phyloP scores from a whole-genome alignment of 2,113 vertebrate genomes.

The Phoxinus phoxinus region DNA sequence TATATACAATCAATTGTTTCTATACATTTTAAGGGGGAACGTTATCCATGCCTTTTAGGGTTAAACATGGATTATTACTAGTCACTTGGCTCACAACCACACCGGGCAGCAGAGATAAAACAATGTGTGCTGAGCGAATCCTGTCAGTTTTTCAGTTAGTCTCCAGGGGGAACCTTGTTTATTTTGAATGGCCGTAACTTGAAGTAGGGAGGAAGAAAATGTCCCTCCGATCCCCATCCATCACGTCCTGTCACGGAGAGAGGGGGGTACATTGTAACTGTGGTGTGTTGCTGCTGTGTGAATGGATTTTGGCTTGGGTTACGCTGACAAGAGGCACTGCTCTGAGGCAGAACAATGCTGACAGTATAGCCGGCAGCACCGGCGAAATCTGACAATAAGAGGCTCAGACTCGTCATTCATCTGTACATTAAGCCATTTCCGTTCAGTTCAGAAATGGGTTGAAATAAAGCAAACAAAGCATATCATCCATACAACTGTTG shows the following conservation, averaged over 20 bases:
- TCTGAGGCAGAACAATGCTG: constrained; percentile 60
- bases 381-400: constrained; percentile 55
- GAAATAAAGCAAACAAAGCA: constrained; percentile 24
- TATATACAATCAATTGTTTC: not conserved
- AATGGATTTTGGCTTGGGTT: constrained; percentile 70
- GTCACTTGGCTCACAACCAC: constrained; percentile 54
- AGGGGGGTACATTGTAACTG: constrained; percentile 65
- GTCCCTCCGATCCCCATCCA: constrained; percentile 69
- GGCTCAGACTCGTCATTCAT: constrained; percentile 47
- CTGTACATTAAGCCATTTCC: constrained; percentile 37
- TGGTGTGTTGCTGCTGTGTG: constrained; percentile 65
- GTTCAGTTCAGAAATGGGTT: constrained; percentile 26
- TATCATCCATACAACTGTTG: not conserved
- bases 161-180: constrained; percentile 69
- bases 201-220: constrained; percentile 57
- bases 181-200: constrained; percentile 51
- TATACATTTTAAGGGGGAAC: not conserved
- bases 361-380: constrained; percentile 46
- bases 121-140: constrained; percentile 53
- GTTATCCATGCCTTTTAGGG: not conserved
- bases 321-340: constrained; percentile 62
- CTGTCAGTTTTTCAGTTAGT: constrained; percentile 73
- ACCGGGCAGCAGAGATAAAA: constrained; percentile 51
- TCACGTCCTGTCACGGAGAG: constrained; percentile 75
- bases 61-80: constrained; percentile 53